Evolutionary conservation across 2,113 vertebrate species (phyloP).

Genomic region (Gallinago paraguaiae): DNA sequence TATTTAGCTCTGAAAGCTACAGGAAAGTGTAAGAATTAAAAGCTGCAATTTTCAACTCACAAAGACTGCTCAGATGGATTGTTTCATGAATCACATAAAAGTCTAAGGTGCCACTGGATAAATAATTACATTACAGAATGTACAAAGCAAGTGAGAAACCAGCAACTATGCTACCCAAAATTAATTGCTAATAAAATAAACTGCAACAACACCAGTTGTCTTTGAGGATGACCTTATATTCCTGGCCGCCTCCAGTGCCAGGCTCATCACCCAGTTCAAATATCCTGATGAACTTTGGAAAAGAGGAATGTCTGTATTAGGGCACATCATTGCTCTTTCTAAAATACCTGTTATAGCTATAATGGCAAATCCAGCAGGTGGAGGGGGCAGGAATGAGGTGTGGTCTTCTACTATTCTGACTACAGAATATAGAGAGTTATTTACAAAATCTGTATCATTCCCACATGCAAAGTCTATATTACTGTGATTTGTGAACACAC

Average conservation of each 20-base stretch:
- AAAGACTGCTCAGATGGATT: background rate
- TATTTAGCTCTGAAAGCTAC: background rate
- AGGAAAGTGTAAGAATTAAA: background rate
- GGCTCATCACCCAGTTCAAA: background rate
- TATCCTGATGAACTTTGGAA: background rate
- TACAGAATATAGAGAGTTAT: no score
- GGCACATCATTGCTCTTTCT: background rate
- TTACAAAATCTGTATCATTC: rapidly evolving
- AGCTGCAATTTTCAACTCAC: background rate
- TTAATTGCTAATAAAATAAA: background rate
- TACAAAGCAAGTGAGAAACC: background rate
- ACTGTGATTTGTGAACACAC: rapidly evolving
- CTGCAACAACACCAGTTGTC: background rate
- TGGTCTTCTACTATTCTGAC: background rate
- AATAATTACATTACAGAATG: background rate
- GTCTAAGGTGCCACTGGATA: background rate
- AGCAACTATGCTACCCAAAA: background rate
- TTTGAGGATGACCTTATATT: background rate
- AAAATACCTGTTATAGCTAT: rapidly evolving
- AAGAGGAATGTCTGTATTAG: background rate
- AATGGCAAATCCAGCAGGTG: background rate
- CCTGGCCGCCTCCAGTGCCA: background rate
- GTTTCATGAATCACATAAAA: rapidly evolving
- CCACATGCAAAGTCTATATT: rapidly evolving
- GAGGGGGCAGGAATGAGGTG: background rate